Conservation (phyloP, 2,888 invertebrate genomes). For the Calliphora vomitoria region DNA sequence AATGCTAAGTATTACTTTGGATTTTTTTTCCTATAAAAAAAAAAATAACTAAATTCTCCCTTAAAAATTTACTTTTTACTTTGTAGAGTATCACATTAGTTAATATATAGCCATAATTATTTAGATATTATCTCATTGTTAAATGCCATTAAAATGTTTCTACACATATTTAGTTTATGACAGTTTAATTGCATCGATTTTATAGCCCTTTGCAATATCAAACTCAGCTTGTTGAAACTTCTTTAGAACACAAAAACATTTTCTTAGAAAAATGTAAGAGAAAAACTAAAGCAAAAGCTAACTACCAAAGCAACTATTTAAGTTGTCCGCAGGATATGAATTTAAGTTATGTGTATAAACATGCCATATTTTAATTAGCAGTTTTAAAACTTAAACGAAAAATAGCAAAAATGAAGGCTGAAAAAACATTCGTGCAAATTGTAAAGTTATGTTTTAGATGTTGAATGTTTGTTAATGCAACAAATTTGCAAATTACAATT, state of each 20-base stretch:
- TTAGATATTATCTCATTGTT: not conserved
- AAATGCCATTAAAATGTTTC: conserved; percentile 33
- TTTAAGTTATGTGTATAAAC: conserved; percentile 50
- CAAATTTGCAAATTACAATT: conserved; percentile 23
- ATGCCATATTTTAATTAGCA: conserved; percentile 68
- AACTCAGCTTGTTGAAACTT: conserved; percentile 17
- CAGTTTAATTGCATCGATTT: conserved; percentile 48
- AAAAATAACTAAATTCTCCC: not conserved
- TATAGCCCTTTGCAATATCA: conserved; percentile 30
- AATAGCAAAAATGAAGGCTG: not conserved
- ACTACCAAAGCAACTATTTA: not conserved
- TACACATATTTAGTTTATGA: conserved; percentile 47
- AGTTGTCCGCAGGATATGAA: conserved; percentile 57
- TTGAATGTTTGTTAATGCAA: not conserved
- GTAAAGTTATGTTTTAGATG: not conserved
- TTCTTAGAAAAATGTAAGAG: conserved; percentile 16
- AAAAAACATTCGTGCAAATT: not conserved
- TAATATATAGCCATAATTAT: not conserved
- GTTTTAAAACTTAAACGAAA: conserved; percentile 7
- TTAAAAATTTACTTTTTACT: not conserved
- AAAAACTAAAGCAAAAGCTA: not conserved
- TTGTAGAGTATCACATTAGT: not conserved
- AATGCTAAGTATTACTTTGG: too few species aligned
- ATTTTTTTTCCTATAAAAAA: not conserved
- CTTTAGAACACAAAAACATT: not conserved